Conservation (phyloP, 2,888 invertebrate genomes). For the Dascillus cervinus region DNA sequence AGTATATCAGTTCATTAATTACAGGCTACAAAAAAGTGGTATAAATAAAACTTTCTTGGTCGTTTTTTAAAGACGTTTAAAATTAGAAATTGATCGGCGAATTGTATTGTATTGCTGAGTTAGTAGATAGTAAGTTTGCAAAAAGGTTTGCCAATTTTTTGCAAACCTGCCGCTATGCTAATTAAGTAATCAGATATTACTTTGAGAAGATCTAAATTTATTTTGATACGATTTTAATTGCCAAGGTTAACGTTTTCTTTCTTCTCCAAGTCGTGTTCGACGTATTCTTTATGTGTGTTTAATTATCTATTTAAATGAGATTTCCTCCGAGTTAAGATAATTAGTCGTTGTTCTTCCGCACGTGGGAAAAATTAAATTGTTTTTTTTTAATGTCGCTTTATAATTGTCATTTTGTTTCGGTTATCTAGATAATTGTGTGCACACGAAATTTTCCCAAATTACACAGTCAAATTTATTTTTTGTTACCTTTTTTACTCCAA, state of each 20-base stretch:
- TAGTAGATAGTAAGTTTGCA: too few relatives aligned
- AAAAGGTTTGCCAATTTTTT: too few relatives aligned
- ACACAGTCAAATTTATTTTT: conserved; percentile 10
- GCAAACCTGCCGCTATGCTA: too few relatives aligned
- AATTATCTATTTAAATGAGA: conserved; percentile 25
- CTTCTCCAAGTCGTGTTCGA: conserved; percentile 4
- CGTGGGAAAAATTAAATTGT: conserved; percentile 19
- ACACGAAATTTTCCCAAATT: conserved; percentile 10
- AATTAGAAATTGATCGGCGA: too few relatives aligned
- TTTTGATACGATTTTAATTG: conserved; percentile 25
- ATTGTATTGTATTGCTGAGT: too few relatives aligned
- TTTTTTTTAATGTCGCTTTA: conserved; percentile 7
- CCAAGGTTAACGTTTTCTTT: conserved; percentile 13
- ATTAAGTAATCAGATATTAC: too few relatives aligned
- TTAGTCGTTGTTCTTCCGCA: conserved; percentile 17
- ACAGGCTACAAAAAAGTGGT: too few relatives aligned
- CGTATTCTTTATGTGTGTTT: conserved; percentile 25
- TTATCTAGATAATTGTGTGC: conserved; percentile 11
- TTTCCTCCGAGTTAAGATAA: conserved; percentile 14
- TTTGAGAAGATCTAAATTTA: conserved; percentile 14
- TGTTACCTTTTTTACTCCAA: conserved; percentile 11
- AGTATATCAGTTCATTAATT: too few relatives aligned
- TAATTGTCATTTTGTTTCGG: conserved; percentile 8
- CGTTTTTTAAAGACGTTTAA: too few relatives aligned
- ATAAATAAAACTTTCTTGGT: too few relatives aligned